A percentile compares a stretch with the other conserved stretches of the same genome.
Conservation (phyloP, 2,113 vertebrate species). For the Seriola dumerili region DNA sequence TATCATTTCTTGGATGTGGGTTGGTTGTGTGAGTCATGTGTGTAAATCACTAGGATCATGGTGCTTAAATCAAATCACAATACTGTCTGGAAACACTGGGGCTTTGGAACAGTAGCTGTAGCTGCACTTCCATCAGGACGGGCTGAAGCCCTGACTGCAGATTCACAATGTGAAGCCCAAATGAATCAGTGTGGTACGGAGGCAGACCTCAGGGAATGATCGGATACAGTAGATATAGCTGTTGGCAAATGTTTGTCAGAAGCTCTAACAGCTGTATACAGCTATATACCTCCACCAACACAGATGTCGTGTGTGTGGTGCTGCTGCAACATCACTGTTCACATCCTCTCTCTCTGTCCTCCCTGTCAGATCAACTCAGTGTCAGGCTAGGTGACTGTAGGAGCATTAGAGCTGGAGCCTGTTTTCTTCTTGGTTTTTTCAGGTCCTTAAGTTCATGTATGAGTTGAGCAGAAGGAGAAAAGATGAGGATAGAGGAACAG, state of each 20-base stretch:
- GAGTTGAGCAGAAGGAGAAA: neutral
- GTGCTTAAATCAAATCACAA: neutral
- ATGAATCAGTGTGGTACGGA: neutral
- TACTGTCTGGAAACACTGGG: neutral
- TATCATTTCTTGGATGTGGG: neutral
- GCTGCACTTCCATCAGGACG: neutral
- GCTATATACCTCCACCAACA: neutral
- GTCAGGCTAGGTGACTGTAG: neutral
- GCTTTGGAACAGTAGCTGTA: neutral
- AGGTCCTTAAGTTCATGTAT: neutral
- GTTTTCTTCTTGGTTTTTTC: constrained; percentile 7
- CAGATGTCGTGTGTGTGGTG: constrained; percentile 1
- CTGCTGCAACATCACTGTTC: neutral
- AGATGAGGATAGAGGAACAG: neutral
- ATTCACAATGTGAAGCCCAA: neutral
- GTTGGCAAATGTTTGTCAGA: constrained; percentile 7
- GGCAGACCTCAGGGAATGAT: neutral
- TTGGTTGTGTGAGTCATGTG: neutral
- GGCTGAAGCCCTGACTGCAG: neutral
- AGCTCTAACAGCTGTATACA: neutral
- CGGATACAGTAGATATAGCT: neutral
- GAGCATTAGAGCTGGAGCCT: constrained; percentile 13
- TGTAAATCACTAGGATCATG: neutral
- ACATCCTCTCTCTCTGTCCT: neutral
- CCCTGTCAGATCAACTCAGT: neutral